Evolutionary conservation across 2,888 invertebrate genomes (phyloP), one percentile per base, ranked within the genome.

Genomic region (Xestia c-nigrum): DNA sequence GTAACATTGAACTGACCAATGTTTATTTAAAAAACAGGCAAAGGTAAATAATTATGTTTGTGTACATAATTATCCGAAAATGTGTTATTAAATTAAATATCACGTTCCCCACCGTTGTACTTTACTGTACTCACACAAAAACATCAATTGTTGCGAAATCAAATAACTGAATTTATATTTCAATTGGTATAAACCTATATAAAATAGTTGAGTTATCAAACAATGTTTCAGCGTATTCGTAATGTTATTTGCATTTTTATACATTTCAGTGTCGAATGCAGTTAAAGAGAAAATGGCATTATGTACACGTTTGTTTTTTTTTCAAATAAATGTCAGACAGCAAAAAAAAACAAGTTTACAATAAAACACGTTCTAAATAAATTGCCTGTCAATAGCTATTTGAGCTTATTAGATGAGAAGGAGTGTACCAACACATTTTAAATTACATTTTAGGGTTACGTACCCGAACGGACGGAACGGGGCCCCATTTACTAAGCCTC

Each of bases 361-460:
- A 46, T 47, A 46, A 55, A 79, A 68, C 59, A 52, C 50, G 16
- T 72, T 70, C 67, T 47, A 16, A 16, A 66, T 66, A 76, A 76
- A 83, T 83, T 83, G 76, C 52, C 76, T 76, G 72, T 76, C 78
- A 79, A 64, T 65, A 50, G 64, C 52, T 70, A 52, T 77, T 82
- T 80, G 74, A 86, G 61, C 76, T 70, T 83, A 78, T 85, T 70
- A 85, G 7, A 66, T 64, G 68, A 55, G 24, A 70, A 74, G 67
- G 74, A 69, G 46, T 80, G 69, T 80, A 80, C 72, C 80, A 86
- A 84, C 84, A 83, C 76, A 81, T 68, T 78, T 72, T 64, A 85
- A 83, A 88, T 87, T 84, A 71, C 71, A 86, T 86, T 84, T 43
- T 43, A 9, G 43, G 43, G 43, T 31, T 31, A 3, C 31, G 31